phyloP scores from a whole-genome alignment of 1,140 invertebrate species.

The Eueides isabella region DNA sequence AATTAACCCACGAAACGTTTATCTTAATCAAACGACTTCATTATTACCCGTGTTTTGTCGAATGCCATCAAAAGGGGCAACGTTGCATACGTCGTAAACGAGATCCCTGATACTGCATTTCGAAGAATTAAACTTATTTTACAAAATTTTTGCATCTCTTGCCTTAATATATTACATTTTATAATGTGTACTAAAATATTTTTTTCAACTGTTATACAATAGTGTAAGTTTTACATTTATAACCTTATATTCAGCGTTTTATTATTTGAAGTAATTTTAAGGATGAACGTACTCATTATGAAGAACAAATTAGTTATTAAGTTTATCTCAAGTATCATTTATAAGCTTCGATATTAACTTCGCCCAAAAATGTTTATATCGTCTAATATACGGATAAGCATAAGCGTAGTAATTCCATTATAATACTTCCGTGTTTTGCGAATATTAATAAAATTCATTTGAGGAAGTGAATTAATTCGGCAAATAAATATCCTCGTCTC shows the following conservation, averaged over 20 bases:
- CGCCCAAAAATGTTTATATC: too few relatives aligned
- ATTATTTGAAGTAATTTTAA: neutral
- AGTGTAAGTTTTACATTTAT: neutral
- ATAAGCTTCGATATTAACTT: neutral
- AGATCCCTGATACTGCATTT: slow-evolving; percentile 69
- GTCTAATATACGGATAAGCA: neutral
- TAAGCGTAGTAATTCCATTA: neutral
- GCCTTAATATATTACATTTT: neutral
- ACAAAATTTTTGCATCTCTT: slow-evolving; percentile 56
- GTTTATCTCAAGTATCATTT: too few relatives aligned
- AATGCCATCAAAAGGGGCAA: slow-evolving; percentile 60
- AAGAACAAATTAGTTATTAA: neutral
- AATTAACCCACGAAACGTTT: slow-evolving; percentile 29
- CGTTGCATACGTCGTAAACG: slow-evolving; percentile 62
- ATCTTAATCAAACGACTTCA: slow-evolving; percentile 51
- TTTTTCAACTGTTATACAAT: neutral
- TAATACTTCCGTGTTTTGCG: neutral
- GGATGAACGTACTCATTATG: neutral
- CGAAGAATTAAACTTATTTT: slow-evolving; percentile 60
- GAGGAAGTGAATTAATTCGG: slow-evolving; percentile 73
- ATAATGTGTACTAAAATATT: neutral
- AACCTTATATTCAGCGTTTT: neutral
- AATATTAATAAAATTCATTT: slow-evolving; percentile 60
- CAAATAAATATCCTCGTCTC: slow-evolving; percentile 59
- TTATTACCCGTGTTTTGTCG: slow-evolving; percentile 35